Evolutionary conservation across 1,140 invertebrate species (phyloP).

Genomic region (Lineus longissimus): DNA sequence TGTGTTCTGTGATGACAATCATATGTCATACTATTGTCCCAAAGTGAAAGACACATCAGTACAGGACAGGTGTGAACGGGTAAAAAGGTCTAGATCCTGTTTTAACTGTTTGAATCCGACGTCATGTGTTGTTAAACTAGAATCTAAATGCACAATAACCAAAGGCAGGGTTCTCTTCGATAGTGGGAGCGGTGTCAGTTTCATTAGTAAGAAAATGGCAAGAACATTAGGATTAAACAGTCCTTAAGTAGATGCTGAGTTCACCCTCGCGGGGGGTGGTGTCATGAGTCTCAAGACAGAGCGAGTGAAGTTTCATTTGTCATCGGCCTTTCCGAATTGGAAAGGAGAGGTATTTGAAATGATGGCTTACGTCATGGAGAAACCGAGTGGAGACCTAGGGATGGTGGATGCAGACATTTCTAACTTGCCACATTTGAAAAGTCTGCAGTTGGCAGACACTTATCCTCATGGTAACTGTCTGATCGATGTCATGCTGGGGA

Average conservation of each 20-base stretch:
- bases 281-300: not conserved
- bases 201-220: not conserved
- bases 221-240: not conserved
- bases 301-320: not conserved
- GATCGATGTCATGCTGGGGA: too few species aligned
- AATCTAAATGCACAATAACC: not conserved
- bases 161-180: not conserved
- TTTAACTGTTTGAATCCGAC: not conserved
- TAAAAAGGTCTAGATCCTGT: not conserved
- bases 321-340: too few species aligned
- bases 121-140: not conserved
- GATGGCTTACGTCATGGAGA: too few species aligned
- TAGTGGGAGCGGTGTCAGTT: not conserved
- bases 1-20: slow-evolving; percentile 2
- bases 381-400: too few species aligned
- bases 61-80: not conserved
- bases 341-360: too few species aligned
- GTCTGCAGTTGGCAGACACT: too few species aligned
- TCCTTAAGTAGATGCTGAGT: not conserved
- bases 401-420: too few species aligned
- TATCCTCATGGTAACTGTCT: too few species aligned
- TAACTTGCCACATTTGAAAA: too few species aligned
- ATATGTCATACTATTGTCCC: not conserved
- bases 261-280: not conserved
- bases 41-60: not conserved